Percentiles rank a stretch among this genome's conserved stretches.
phyloP scores from a whole-genome alignment of 1,140 invertebrate genomes.

The Contarinia nasturtii region DNA sequence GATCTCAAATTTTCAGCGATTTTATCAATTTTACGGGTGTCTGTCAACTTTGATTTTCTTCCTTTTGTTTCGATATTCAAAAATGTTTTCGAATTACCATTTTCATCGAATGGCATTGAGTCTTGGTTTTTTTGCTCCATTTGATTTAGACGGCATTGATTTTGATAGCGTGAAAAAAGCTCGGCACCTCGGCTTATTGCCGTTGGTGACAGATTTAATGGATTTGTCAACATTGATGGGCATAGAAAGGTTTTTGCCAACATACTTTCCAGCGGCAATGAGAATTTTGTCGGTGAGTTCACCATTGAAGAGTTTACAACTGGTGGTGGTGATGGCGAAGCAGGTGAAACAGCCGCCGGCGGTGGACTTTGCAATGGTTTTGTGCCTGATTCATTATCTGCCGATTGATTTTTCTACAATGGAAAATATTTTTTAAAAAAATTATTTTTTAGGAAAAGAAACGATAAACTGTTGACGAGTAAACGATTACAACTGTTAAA shows the following conservation, averaged over 20 bases:
- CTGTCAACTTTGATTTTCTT: slow-evolving; percentile 10
- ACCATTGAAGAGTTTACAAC: too few species aligned
- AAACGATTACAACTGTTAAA: slow-evolving; percentile 3
- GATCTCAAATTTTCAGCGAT: slow-evolving; percentile 14
- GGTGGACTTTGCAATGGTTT: slow-evolving; percentile 3
- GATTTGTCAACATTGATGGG: slow-evolving; percentile 16
- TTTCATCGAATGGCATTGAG: background rate
- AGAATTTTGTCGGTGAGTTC: slow-evolving; percentile 8
- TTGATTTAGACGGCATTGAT: slow-evolving; percentile 13
- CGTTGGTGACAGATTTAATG: slow-evolving; percentile 21
- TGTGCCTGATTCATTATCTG: background rate
- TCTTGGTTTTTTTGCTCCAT: background rate
- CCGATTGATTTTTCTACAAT: too few species aligned
- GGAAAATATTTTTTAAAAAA: too few species aligned
- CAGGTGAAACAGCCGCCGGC: background rate
- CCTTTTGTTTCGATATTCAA: background rate
- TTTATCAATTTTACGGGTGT: slow-evolving; percentile 18
- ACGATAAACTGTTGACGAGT: too few species aligned
- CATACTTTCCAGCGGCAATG: slow-evolving; percentile 18
- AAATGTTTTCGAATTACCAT: background rate
- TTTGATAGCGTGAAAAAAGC: slow-evolving; percentile 20
- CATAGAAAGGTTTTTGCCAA: slow-evolving; percentile 19
- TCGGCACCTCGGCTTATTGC: slow-evolving; percentile 20
- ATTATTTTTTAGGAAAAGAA: too few species aligned
- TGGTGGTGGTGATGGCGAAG: slow-evolving; percentile 1